Percentiles rank a stretch among this genome's conserved stretches.
These are phyloP conservation scores for Dendroctonus ponderosae DNA, from an alignment of 1,140 invertebrate species.

Conservation along the genomic window DNA sequence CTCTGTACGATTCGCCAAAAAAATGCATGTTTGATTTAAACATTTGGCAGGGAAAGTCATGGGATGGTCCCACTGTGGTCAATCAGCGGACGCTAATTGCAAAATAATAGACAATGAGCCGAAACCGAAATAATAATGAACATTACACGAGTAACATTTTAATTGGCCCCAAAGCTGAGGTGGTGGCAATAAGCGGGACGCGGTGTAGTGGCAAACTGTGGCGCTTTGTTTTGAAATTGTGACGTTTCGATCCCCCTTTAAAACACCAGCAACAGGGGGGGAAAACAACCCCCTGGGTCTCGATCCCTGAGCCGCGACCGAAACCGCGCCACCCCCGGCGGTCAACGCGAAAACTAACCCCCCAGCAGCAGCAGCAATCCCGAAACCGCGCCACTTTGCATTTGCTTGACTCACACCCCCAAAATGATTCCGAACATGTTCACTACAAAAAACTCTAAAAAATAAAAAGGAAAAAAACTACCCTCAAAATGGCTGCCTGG, in stretches of 20 bases:
- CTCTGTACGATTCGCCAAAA: too few relatives aligned
- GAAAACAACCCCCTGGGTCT: not conserved
- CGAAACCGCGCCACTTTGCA: conserved; percentile 39
- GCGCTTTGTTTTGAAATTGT: conserved; percentile 33
- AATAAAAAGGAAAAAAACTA: conserved; percentile 49
- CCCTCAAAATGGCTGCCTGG: conserved; percentile 53
- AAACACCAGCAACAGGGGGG: not conserved
- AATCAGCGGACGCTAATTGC: too few relatives aligned
- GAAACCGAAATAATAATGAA: conserved; percentile 10
- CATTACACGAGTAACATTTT: conserved; percentile 27
- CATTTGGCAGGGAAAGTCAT: too few relatives aligned
- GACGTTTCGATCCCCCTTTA: conserved; percentile 12
- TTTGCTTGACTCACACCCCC: conserved; percentile 46
- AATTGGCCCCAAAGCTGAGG: conserved; percentile 20
- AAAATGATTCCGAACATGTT: conserved; percentile 49
- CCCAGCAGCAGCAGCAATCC: conserved; percentile 21
- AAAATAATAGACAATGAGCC: conserved; percentile 4
- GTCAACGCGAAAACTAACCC: conserved; percentile 27
- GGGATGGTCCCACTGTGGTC: too few relatives aligned
- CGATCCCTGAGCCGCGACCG: conserved; percentile 5
- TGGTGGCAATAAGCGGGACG: conserved; percentile 36
- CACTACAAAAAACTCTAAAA: conserved; percentile 44
- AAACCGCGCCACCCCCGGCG: conserved; percentile 19
- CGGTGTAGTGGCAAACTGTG: conserved; percentile 39
- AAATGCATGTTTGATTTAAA: too few relatives aligned